Evolutionary conservation across 2,797 vertebrate genomes (phyloP).

Genomic region (Sebastolobus alascanus): DNA sequence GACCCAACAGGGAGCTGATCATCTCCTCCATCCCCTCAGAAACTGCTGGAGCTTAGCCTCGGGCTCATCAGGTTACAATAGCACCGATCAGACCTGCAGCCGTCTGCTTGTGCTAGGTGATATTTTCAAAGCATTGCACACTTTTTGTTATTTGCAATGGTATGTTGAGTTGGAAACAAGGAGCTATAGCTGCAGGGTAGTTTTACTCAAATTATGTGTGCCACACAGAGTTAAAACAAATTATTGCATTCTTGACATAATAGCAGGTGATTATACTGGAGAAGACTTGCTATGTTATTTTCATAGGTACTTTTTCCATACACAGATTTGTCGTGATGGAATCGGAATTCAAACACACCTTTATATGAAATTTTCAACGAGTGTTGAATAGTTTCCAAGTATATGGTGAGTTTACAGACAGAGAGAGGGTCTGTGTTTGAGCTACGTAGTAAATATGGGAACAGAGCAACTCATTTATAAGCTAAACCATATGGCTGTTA

Average conservation of each 20-base stretch:
- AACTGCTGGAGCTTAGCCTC: conserved; percentile 68
- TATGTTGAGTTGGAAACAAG: conserved; percentile 62
- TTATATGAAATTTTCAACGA: not conserved
- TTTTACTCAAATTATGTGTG: conserved; percentile 59
- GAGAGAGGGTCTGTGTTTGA: not conserved
- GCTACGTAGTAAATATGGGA: not conserved
- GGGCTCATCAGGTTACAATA: conserved; percentile 82
- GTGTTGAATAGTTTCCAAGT: not conserved
- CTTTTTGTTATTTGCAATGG: conserved; percentile 57
- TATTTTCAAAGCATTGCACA: conserved; percentile 64
- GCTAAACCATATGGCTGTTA: conserved; percentile 30
- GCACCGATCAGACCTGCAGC: conserved; percentile 63
- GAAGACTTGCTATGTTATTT: conserved; percentile 42
- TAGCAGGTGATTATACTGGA: conserved; percentile 63
- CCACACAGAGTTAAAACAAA: conserved; percentile 59
- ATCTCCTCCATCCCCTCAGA: conserved; percentile 77
- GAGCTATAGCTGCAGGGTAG: conserved; percentile 66
- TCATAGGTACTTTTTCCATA: conserved; percentile 10
- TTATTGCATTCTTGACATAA: conserved; percentile 74
- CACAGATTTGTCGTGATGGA: not conserved
- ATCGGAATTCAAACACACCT: conserved; percentile 7
- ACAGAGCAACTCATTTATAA: conserved; percentile 21
- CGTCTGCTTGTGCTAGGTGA: conserved; percentile 61
- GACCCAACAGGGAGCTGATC: conserved; percentile 52
- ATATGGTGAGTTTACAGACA: not conserved